Percentiles rank a stretch among this genome's conserved stretches.
These are phyloP conservation scores for Lasioglossum pauxillum DNA, from an alignment of 2,888 invertebrate genomes.

Conservation along the genomic window DNA sequence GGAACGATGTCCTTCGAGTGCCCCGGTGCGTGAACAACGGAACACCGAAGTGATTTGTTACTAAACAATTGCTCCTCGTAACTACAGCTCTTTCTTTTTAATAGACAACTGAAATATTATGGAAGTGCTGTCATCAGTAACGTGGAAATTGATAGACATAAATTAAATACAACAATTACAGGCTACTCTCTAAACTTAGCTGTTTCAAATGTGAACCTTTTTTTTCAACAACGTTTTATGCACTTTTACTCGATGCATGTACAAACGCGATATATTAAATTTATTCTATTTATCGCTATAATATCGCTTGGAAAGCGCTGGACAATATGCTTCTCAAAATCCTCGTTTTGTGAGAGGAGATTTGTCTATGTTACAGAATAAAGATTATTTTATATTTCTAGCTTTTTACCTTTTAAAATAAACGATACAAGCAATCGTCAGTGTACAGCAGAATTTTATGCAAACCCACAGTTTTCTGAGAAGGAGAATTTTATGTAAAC, in stretches of 20 bases:
- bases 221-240: not conserved
- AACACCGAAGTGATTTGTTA: constrained; percentile 25
- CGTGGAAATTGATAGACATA: not conserved
- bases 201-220: not conserved
- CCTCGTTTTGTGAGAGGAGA: too few species aligned
- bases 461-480: too few species aligned
- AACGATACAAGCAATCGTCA: too few species aligned
- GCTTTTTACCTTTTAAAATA: too few species aligned
- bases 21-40: constrained; percentile 39
- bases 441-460: too few species aligned
- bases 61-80: not conserved
- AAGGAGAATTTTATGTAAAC: too few species aligned
- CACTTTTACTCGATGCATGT: not conserved
- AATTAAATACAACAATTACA: too few species aligned
- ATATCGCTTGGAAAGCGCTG: not conserved
- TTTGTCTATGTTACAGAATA: too few species aligned
- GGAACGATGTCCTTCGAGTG: constrained; percentile 33
- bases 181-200: not conserved
- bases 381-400: too few species aligned
- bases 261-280: not conserved
- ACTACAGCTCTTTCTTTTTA: not conserved
- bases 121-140: not conserved
- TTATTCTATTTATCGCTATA: not conserved
- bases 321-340: not conserved
- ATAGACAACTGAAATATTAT: not conserved